phyloP scores from a whole-genome alignment of 2,888 invertebrate species.

The Drosophila kanekoi region DNA sequence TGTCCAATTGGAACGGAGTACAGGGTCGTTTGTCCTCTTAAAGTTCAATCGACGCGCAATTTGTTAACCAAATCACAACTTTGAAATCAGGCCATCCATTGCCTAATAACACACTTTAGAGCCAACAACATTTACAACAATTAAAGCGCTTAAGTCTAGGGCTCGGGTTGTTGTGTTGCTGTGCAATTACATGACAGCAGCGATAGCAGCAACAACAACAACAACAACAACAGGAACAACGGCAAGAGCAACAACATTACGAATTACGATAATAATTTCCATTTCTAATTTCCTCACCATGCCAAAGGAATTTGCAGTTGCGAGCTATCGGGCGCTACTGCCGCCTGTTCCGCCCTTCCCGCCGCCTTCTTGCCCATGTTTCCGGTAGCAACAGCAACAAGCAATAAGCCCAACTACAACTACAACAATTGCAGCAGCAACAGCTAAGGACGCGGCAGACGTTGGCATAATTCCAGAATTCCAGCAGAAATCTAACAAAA shows the following conservation, averaged over 20 bases:
- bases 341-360: not conserved
- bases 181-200: constrained; percentile 71
- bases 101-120: constrained; percentile 14
- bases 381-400: constrained; percentile 47
- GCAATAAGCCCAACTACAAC: constrained; percentile 28
- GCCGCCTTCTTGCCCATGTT: constrained; percentile 15
- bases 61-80: not conserved
- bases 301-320: constrained; percentile 68
- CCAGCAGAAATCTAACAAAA: constrained; percentile 69
- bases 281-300: constrained; percentile 81
- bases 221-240: constrained; percentile 13
- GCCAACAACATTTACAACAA: constrained; percentile 48
- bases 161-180: constrained; percentile 52
- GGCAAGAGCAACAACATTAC: constrained; percentile 40
- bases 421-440: constrained; percentile 11
- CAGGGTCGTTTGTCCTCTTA: not conserved
- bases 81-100: not conserved
- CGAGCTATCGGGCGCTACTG: constrained; percentile 33
- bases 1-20: too few relatives aligned
- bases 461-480: constrained; percentile 75
- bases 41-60: not conserved
- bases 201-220: constrained; percentile 50
- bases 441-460: constrained; percentile 49
- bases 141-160: constrained; percentile 40
- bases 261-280: constrained; percentile 83